Evolutionary conservation across 2,888 invertebrate species (phyloP).

Genomic region (Acanthosepion esculentum): DNA sequence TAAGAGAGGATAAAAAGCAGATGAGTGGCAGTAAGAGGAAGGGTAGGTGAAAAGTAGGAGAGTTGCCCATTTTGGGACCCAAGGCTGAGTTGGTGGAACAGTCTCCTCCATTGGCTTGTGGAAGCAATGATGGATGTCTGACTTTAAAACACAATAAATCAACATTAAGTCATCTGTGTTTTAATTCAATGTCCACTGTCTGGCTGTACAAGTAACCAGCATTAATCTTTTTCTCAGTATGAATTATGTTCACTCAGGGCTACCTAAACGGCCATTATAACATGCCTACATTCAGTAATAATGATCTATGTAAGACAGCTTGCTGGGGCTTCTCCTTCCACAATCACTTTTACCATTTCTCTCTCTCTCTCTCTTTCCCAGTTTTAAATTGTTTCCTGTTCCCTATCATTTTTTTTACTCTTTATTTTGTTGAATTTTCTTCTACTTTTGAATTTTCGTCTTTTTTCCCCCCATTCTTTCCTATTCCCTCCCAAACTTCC

Average conservation of each 20-base stretch:
- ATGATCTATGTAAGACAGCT: constrained; percentile 33
- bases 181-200: constrained; percentile 33
- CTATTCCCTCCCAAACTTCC: neutral
- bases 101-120: constrained; percentile 33
- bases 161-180: constrained; percentile 33
- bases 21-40: neutral
- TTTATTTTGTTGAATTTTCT: neutral
- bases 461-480: neutral
- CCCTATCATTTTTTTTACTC: neutral
- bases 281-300: constrained; percentile 33
- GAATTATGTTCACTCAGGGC: constrained; percentile 33
- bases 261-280: constrained; percentile 33
- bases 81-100: constrained; percentile 33
- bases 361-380: no score
- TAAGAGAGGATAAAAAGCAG: neutral
- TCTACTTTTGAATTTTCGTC: neutral
- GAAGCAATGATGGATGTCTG: constrained; percentile 8
- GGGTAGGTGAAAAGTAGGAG: neutral
- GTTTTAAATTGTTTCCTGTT: neutral
- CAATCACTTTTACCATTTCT: no score
- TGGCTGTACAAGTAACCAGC: constrained; percentile 33
- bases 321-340: constrained; percentile 33
- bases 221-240: constrained; percentile 33
- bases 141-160: constrained; percentile 33
- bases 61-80: constrained; percentile 33